Conservation (phyloP, 2,113 vertebrate species). For the Oncorhynchus clarkii region DNA sequence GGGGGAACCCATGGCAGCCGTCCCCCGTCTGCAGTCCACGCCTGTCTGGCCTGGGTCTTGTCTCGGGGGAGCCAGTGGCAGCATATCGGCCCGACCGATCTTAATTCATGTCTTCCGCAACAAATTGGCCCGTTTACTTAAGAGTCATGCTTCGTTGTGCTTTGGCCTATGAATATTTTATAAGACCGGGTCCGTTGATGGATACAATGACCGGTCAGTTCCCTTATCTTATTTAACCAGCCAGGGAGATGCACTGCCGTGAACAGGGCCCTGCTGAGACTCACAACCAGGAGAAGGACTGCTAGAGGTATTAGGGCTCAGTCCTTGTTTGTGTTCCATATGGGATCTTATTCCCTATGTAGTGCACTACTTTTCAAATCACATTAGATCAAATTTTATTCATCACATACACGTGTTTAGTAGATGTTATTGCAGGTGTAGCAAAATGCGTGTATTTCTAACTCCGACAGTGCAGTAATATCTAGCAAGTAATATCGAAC, state of each 20-base stretch:
- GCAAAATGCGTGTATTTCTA: too few species aligned
- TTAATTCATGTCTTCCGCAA: conserved; percentile 73
- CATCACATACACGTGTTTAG: too few species aligned
- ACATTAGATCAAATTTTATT: too few species aligned
- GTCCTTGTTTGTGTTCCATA: neutral
- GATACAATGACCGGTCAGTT: conserved; percentile 66
- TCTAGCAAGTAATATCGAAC: too few species aligned
- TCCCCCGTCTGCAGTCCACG: neutral
- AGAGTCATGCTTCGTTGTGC: conserved; percentile 56
- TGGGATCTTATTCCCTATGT: too few species aligned
- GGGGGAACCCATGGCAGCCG: conserved; percentile 48
- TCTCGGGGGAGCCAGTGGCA: conserved; percentile 40
- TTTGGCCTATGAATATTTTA: conserved; percentile 77
- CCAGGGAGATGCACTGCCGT: conserved; percentile 45
- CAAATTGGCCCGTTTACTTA: conserved; percentile 79
- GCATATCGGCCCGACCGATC: conserved; percentile 67
- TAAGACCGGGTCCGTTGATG: conserved; percentile 27
- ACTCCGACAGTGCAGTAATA: too few species aligned
- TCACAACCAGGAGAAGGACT: neutral
- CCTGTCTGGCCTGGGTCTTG: conserved; percentile 18
- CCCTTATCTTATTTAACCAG: conserved; percentile 77
- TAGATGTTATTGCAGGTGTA: too few species aligned
- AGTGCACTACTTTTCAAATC: too few species aligned
- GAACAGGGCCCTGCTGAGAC: neutral
- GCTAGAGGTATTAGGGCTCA: neutral